Base-by-base conservation (phyloP, 2,888 invertebrate species). In the Tipula helvola region DNA sequence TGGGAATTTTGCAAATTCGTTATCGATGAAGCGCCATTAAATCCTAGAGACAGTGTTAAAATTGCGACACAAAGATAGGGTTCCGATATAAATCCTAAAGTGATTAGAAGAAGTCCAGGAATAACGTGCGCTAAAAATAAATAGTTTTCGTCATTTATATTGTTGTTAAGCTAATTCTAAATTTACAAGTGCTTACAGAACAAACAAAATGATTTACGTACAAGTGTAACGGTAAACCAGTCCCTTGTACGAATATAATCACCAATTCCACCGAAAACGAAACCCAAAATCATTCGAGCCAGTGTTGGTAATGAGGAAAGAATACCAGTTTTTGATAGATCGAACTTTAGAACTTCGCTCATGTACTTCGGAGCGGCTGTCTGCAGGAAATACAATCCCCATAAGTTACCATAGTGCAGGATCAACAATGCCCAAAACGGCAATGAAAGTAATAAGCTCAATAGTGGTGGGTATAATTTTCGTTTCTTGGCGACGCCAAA, bases 341-440 rank as follows among this genome's bases (percentile, higher is more conserved):
- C 93, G 89, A 96, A 96, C 5, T 95, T 95, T 85, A 96, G 91
- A 0, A 90, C 93, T 88, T 94, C 95, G 83, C 95, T 95, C 89
- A 96, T 93, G 89, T 95, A 96, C 88, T 95, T 94, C 5, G 96
- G 96, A 85, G 96, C 95, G 52, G 95, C 95, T 0, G 95, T 96
- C 91, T 96, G 93, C 86, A 96, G 93, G 89, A 96, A 95, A 90
- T 95, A 95, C 41, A 96, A 90, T 0, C 96, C 95, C 94, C 96
- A 96, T 87, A 95, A 91, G 89, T 95, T 96, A 57, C 96, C 96
- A 89, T 95, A 96, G 89, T 96, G 96, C 36, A 95, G 91, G 1
- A 95, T 89, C 10, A 93, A 88, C 89, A 96, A 92, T 0, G 95
- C 94, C 91, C 95, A 92, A 90, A 96, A 96, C n/a, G 96, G 96